A percentile compares a stretch with the other conserved stretches of the same genome.
phyloP scores from a whole-genome alignment of 2,797 vertebrate genomes.

The Pitangus sulphuratus region DNA sequence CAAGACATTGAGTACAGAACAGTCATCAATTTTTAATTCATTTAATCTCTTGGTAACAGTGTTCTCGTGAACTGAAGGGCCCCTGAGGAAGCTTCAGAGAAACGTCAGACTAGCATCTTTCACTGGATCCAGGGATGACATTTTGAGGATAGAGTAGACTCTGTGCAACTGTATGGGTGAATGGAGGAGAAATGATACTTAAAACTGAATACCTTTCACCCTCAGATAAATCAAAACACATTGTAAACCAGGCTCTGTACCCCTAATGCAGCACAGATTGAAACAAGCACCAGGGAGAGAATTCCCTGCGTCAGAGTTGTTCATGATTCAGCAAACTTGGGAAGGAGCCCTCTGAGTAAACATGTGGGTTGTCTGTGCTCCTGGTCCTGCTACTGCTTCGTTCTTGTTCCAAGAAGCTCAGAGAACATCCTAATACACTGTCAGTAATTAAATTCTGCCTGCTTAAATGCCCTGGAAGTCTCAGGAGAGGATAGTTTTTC shows the following conservation, averaged over 20 bases:
- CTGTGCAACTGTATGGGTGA: constrained; percentile 14
- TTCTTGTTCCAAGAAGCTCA: constrained; percentile 28
- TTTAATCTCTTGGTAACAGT: constrained; percentile 75
- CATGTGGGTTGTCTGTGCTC: background rate
- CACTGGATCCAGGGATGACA: constrained; percentile 2
- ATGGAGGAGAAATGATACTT: constrained; percentile 9
- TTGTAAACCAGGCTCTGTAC: background rate
- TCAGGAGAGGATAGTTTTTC: constrained; percentile 3
- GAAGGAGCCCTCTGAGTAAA: constrained; percentile 45
- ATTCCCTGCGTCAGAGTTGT: constrained; percentile 7
- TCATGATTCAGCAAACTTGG: constrained; percentile 54
- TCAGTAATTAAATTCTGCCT: constrained; percentile 49
- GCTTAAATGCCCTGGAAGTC: constrained; percentile 18
- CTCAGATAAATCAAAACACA: constrained; percentile 20
- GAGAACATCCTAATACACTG: constrained; percentile 11
- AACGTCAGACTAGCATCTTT: constrained; percentile 58
- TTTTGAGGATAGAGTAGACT: constrained; percentile 10
- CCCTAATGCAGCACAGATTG: constrained; percentile 10
- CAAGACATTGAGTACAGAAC: constrained; percentile 71
- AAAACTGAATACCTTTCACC: constrained; percentile 47
- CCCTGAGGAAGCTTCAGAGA: constrained; percentile 67
- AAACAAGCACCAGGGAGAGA: constrained; percentile 14
- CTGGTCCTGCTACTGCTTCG: background rate
- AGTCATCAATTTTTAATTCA: constrained; percentile 80
- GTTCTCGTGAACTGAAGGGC: constrained; percentile 71